Percentiles rank a stretch among this genome's conserved stretches.
These are phyloP conservation scores for Lanius ludovicianus DNA, from an alignment of 2,113 vertebrate genomes.

Conservation along the genomic window DNA sequence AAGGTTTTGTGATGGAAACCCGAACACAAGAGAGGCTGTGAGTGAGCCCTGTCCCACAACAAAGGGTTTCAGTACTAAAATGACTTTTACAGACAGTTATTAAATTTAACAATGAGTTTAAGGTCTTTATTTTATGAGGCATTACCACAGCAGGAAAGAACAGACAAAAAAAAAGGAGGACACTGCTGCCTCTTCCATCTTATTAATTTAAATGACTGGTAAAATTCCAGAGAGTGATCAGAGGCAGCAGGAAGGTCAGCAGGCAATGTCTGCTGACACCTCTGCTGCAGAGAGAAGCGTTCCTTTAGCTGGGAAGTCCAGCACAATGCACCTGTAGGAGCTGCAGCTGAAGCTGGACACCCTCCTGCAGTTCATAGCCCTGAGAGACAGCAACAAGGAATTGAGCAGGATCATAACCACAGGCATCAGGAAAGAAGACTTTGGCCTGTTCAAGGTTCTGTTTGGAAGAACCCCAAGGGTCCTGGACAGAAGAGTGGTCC, in stretches of 20 bases:
- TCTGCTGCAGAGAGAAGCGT: accelerated
- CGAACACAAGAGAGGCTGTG: background rate
- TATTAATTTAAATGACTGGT: background rate
- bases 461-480: background rate
- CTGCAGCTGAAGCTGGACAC: background rate
- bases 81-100: background rate
- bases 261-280: background rate
- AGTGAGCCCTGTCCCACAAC: background rate
- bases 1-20: background rate
- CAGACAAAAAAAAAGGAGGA: background rate
- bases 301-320: background rate
- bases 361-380: background rate
- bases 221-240: background rate
- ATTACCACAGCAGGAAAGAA: background rate
- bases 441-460: background rate
- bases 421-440: background rate
- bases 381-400: background rate
- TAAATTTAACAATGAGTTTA: background rate
- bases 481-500: background rate
- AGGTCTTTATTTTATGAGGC: background rate
- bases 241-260: background rate
- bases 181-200: background rate
- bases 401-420: background rate
- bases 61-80: background rate
- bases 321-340: background rate